These are phyloP conservation scores for Eurois occulta DNA, from an alignment of 2,888 invertebrate species.

Conservation along the genomic window DNA sequence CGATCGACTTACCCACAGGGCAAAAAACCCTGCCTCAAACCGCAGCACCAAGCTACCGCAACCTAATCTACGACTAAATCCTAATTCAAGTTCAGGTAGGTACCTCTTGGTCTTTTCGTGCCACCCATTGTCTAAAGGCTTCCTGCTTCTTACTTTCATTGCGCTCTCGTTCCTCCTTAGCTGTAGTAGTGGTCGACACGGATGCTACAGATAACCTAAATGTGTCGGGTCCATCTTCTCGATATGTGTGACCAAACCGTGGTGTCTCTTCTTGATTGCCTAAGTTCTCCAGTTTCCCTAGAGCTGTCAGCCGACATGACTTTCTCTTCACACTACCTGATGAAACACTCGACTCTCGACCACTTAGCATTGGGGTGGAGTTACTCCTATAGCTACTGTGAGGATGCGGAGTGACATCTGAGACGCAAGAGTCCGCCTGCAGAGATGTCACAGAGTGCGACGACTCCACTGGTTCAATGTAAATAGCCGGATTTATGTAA, in stretches of 20 bases:
- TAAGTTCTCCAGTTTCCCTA: constrained; percentile 57
- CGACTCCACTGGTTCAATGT: constrained; percentile 87
- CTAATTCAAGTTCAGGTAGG: no score
- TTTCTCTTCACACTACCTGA: constrained; percentile 84
- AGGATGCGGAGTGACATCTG: constrained; percentile 86
- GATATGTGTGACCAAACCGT: constrained; percentile 80
- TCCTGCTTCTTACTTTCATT: constrained; percentile 84
- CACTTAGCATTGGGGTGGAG: constrained; percentile 85
- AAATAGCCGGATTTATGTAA: constrained; percentile 91
- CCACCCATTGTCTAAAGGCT: constrained; percentile 85
- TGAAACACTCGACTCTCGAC: constrained; percentile 80
- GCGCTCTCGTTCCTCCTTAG: constrained; percentile 86
- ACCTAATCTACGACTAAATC: not conserved
- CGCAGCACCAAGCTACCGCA: not conserved
- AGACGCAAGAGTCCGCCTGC: constrained; percentile 79
- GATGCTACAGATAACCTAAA: constrained; percentile 87
- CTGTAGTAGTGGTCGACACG: constrained; percentile 84
- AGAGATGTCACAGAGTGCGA: constrained; percentile 85
- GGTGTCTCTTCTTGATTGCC: constrained; percentile 78
- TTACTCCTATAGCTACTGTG: constrained; percentile 85
- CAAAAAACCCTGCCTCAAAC: not conserved
- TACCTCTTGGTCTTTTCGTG: constrained; percentile 87
- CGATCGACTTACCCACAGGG: not conserved
- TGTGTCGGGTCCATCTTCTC: constrained; percentile 85
- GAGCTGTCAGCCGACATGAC: constrained; percentile 79